Base-by-base conservation (phyloP, 2,888 invertebrate species). In the Tiphia femorata region DNA sequence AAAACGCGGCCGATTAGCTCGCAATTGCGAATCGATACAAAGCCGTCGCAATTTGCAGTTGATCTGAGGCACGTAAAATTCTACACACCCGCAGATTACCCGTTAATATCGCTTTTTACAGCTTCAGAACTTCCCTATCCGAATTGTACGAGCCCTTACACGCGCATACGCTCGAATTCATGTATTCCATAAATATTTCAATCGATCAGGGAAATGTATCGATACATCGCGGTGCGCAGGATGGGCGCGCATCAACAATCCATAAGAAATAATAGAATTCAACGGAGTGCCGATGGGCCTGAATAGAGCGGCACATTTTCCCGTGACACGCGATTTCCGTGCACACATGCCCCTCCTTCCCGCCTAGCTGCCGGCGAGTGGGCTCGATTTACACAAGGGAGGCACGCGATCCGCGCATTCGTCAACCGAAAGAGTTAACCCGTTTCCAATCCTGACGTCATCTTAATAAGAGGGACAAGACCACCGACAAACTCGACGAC, bases 371-470 rank as follows among this genome's bases (percentile, higher is more conserved):
- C 33, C 23, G 25, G n/a, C 19, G 17, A 47, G 47, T 35, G 55
- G 35, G 47, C 59, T 54, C 70, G 64, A 70, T 70, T 67, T 70
- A 62, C 67, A 53, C 38, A 40, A 38, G 41, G 41, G 33, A 37
- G 12, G 43, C 69, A 69, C 70, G 69, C 69, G 67, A 69, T 70
- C 58, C 35, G 29, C 48, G 33, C 69, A 67, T 69, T 62, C 62
- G 58, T 69, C 67, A 67, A 51, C 33, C 46, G 49, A 62, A 54
- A 44, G 41, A 50, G 46, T 49, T 49, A 48, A 48, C 67, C 49
- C 40, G 46, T 60, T 64, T 53, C 53, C 64, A 59, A 69, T 69
- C 57, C 53, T 44, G 55, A 49, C 59, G 56, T 59, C 63, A 59
- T 69, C 64, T 66, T 63, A 64, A 69, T 66, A 61, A 69, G 53